Evolutionary conservation across 2,113 vertebrate genomes (phyloP), one percentile per base, ranked within the genome.

Genomic region (Oncorhynchus gorbuscha): DNA sequence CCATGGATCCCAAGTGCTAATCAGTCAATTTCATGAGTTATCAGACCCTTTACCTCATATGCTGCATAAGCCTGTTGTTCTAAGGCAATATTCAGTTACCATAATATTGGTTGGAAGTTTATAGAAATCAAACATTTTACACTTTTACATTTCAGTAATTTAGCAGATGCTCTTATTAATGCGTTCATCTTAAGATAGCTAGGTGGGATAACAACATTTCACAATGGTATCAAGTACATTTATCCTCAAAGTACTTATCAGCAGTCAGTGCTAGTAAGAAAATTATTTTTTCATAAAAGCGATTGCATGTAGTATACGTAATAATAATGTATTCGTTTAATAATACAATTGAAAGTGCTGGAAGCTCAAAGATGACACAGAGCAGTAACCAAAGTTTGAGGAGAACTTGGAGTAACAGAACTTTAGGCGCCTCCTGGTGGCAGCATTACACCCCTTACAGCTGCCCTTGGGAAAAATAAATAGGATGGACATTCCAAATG

Each of bases 341-440:
- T 39, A 39, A 39, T 39, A 39, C 39, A 39, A 39, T 39, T 39
- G 39, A 39, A 39, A 2, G 39, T 39, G 39, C 39, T 39, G 39
- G 39, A 39, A 39, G 39, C 59, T 22, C 18, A 20, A 22, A 61
- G 59, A n/a, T 22, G 16, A 39, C 39, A 39, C 39, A 39, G 1
- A 7, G 16, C 59, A 61, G 49, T 51, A 51, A n/a, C n/a, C 59
- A 9, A 12, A 16, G 26, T 11, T 28, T 8, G 9, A 16, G 72
- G 30, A 39, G 59, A 3, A 51, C 73, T 77, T 3, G 5, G 9
- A 45, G 39, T 45, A 20, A 18, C 1, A 69, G 28, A 16, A 69
- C 16, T 18, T 24, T 8, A 3, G 69, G 78, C n/a, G 77, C 84
- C 88, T 81, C 82, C 90, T 86, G 72, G 84, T 90, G 90, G 86